These are phyloP conservation scores for Eupleurogrammus muticus DNA, from an alignment of 2,797 vertebrate species.

Conservation along the genomic window DNA sequence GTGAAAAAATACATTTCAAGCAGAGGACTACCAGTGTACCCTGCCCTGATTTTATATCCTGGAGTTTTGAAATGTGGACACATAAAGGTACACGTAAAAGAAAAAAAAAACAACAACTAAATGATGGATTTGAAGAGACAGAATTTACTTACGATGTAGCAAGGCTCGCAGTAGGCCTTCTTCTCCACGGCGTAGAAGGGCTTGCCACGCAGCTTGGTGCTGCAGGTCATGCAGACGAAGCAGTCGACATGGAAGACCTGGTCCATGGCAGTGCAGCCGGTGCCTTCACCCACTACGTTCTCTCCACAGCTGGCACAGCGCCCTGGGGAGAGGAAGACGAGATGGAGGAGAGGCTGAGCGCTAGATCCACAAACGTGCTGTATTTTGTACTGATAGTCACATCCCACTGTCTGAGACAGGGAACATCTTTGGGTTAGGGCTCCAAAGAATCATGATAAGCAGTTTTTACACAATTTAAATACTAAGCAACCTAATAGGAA, in stretches of 20 bases:
- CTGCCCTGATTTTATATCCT: slow-evolving; percentile 20
- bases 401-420: neutral
- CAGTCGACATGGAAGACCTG: slow-evolving; percentile 98
- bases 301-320: slow-evolving; percentile 96
- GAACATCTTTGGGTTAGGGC: neutral
- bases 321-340: slow-evolving; percentile 80
- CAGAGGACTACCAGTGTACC: neutral
- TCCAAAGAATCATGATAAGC: too few relatives aligned
- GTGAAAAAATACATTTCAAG: slow-evolving; percentile 25
- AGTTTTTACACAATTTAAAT: too few relatives aligned
- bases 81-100: slow-evolving; percentile 7
- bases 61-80: slow-evolving; percentile 16
- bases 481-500: too few relatives aligned
- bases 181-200: slow-evolving; percentile 98
- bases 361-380: slow-evolving; percentile 8
- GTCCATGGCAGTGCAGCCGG: slow-evolving; percentile 98
- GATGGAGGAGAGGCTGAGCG: slow-evolving; percentile 32
- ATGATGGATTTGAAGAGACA: slow-evolving; percentile 11
- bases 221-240: slow-evolving; percentile 94
- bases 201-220: slow-evolving; percentile 92
- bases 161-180: slow-evolving; percentile 97
- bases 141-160: slow-evolving; percentile 93
- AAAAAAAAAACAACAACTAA: too few relatives aligned
- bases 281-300: slow-evolving; percentile 97
- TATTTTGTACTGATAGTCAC: slow-evolving; percentile 5